Percentiles rank a stretch among this genome's conserved stretches.
phyloP scores from a whole-genome alignment of 2,888 invertebrate species.

The Acleris emargana region DNA sequence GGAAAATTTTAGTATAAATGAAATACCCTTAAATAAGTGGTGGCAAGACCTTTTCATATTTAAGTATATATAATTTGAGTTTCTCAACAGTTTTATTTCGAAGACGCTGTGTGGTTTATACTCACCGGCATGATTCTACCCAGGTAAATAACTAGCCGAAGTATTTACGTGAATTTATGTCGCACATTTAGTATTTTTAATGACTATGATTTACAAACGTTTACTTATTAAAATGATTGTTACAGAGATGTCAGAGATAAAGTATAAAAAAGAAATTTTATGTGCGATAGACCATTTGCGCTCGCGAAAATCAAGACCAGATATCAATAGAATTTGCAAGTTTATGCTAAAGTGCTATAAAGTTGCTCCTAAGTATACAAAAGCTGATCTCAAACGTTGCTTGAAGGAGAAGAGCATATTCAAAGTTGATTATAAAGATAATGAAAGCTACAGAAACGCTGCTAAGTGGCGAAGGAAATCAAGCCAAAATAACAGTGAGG shows the following conservation, averaged over 20 bases:
- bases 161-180: slow-evolving; percentile 8
- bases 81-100: slow-evolving; percentile 2
- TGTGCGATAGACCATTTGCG: slow-evolving; percentile 94
- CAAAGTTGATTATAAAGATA: slow-evolving; percentile 94
- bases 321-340: slow-evolving; percentile 92
- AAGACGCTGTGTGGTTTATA: slow-evolving; percentile 48
- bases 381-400: slow-evolving; percentile 88
- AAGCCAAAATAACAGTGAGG: slow-evolving; percentile 59
- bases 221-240: slow-evolving; percentile 42
- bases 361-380: slow-evolving; percentile 87
- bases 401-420: slow-evolving; percentile 89
- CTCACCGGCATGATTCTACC: slow-evolving; percentile 74
- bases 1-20: not conserved
- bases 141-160: slow-evolving; percentile 56
- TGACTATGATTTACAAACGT: slow-evolving; percentile 5
- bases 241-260: slow-evolving; percentile 85
- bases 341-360: slow-evolving; percentile 90
- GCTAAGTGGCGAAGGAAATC: slow-evolving; percentile 86
- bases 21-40: not conserved
- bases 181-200: not conserved
- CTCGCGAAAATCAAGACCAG: slow-evolving; percentile 92
- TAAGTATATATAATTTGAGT: not conserved
- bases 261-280: slow-evolving; percentile 89
- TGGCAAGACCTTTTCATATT: not conserved
- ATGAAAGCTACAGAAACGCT: slow-evolving; percentile 92